Base-by-base conservation (phyloP, 2,888 invertebrate genomes). In the Colletes collaris region DNA sequence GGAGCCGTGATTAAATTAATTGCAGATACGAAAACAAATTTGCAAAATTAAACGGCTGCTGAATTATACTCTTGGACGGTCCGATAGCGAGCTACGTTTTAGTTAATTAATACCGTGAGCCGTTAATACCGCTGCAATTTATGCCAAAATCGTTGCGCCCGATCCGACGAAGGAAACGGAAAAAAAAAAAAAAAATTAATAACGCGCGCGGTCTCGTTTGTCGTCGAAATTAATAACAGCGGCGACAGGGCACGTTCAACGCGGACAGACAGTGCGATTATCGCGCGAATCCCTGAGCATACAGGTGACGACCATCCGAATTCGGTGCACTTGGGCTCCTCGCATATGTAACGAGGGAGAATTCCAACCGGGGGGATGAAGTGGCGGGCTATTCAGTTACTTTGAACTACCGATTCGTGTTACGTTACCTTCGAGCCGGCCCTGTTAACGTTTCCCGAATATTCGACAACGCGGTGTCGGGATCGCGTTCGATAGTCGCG, bases 1-100 rank as follows among this genome's bases (percentile, higher is more conserved):
- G 67, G 27, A 27, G 59, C 13, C 35, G 11, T 40, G 71, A 67
- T 79, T 70, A 67, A 76, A 71, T 79, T 70, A 74, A 74, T 63
- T 46, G 72, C 55, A 56, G 50, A 76, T 70, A 46, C 55, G 70
- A 62, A 76, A 66, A 79, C 76, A 79, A 70, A 79, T 79, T 71
- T 27, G 13, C 49, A 63, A 71, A 71, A 79, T 79, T 71, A 63
- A 76, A 76, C 76, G 58, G n/a, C 58, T 53, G 58, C 58, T 67
- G 55, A 75, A 78, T 76, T 71, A 71, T 76, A 66, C 65, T 76
- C 52, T 53, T 55, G 50, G 49, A 27, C 52, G 11, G 53, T 53
- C 19, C 53, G 35, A 46, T n/a, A 13, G 13, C 58, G 27, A 19
- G 44, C 10, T 35, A 16, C 55, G 16, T 40, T 52, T 69, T 10